Conservation (phyloP, 2,888 invertebrate species). For the Notodonta dromedarius region DNA sequence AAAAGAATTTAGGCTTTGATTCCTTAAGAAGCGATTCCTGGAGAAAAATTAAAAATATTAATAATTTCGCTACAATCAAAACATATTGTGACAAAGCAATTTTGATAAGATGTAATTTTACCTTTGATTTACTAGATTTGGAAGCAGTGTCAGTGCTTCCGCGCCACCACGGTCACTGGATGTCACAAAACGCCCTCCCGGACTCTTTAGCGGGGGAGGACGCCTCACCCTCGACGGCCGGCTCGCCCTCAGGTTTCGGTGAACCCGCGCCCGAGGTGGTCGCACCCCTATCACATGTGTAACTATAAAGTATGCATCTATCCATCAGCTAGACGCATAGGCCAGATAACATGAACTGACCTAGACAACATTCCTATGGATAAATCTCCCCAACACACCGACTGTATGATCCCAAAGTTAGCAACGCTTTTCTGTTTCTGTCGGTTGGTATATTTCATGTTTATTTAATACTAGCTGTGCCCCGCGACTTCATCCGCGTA, state of each 20-base stretch:
- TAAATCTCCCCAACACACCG: no score
- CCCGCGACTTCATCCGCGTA: no score
- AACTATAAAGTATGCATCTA: no score
- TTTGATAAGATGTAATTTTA: conserved; percentile 24
- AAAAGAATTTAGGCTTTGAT: conserved; percentile 77
- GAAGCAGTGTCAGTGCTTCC: conserved; percentile 83
- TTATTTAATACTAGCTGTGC: no score
- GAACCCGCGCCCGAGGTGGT: conserved; percentile 63
- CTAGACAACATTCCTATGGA: no score
- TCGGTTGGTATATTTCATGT: no score
- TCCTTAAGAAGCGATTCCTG: conserved; percentile 77
- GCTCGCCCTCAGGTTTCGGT: conserved; percentile 69
- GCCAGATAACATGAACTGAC: no score
- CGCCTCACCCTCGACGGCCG: conserved; percentile 58
- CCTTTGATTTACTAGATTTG: conserved; percentile 82
- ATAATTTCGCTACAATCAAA: neutral
- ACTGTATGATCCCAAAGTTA: no score
- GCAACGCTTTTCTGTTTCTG: no score
- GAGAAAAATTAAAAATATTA: conserved; percentile 9
- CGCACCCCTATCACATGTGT: conserved; percentile 52
- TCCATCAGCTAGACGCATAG: no score
- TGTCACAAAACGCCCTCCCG: conserved; percentile 82
- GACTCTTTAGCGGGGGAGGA: conserved; percentile 79
- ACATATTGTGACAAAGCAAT: neutral
- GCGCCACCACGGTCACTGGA: conserved; percentile 86